Evolutionary conservation across 2,797 vertebrate species (phyloP).

Genomic region (Cyclopterus lumpus): DNA sequence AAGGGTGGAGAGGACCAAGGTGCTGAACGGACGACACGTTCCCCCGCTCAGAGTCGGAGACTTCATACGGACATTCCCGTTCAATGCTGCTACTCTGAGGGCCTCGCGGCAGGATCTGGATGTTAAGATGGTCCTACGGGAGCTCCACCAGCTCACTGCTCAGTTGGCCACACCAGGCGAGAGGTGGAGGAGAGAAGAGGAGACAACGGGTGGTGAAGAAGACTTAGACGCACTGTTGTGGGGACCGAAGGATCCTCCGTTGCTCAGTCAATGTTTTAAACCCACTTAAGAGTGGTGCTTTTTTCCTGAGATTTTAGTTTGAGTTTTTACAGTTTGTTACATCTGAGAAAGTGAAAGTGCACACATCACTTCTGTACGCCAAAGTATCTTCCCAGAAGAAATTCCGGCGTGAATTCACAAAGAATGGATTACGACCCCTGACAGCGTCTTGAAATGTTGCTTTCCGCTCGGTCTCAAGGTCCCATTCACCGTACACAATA

Average conservation of each 20-base stretch:
- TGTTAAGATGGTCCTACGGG: constrained; percentile 77
- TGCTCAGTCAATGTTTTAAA: constrained; percentile 67
- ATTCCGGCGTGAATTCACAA: too few relatives aligned
- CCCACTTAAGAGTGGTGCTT: neutral
- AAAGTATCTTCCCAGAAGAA: too few relatives aligned
- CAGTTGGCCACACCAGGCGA: constrained; percentile 49
- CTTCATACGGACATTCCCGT: constrained; percentile 88
- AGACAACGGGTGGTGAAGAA: constrained; percentile 21
- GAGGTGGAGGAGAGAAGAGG: constrained; percentile 12
- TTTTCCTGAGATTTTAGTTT: neutral
- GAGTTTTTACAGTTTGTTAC: neutral
- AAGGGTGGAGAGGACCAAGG: constrained; percentile 23
- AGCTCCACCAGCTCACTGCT: constrained; percentile 79
- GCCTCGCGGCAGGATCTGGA: constrained; percentile 79
- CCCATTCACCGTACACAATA: too few relatives aligned
- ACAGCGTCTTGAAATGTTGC: too few relatives aligned
- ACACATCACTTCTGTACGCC: neutral
- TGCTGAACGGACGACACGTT: constrained; percentile 29
- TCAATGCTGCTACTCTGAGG: constrained; percentile 81
- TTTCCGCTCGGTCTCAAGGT: too few relatives aligned
- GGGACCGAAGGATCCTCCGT: constrained; percentile 77
- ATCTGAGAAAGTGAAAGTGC: neutral
- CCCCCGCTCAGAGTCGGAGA: constrained; percentile 79
- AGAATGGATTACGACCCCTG: too few relatives aligned
- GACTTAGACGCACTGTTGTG: constrained; percentile 74